Base-by-base conservation (phyloP, 2,113 vertebrate genomes). In the Helogale parvula region DNA sequence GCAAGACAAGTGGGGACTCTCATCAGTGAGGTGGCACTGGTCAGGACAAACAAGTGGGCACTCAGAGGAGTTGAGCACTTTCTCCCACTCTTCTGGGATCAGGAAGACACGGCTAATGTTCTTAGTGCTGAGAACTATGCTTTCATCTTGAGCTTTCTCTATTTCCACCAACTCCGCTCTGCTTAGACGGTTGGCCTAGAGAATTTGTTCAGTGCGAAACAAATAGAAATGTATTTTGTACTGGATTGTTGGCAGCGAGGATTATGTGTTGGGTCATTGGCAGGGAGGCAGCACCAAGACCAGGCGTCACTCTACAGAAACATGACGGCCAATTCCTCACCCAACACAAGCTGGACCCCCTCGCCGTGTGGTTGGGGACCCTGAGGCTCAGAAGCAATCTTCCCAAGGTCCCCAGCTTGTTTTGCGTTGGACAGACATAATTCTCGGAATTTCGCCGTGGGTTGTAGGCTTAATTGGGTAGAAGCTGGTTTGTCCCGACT, bases 211-310 rank as follows among this genome's bases (percentile, higher is more conserved):
- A 92, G 84, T 38, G 69, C 74, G 97, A 83, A 97, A 93, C 90
- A 97, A 98, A 96, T 63, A 92, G 84, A 91, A 92, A 77, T 50
- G 68, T 17, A 82, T 96, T 97, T 95, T 63, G 63, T 84, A 54
- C 38, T 82, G 65, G 85, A 16, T 85, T 82, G 45, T 13, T 88
- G 88, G 91, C 84, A 85, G 52, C 41, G 29, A 65, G 79, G 57
- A 68, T 96, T 97, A 94, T 47, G 60, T 84, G 38, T 38, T 81
- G 65, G 81, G 16, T 88, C 89, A 50, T 10, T 85, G 85, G 91
- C 80, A 85, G 52, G 41, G 25, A 65, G 80, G 57, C 63, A 21
- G 21, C 57, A 60, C 57, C 57, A 31, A 74, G 52, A 74, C 50
- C 86, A 85, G 77, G 41, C 17, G 8, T 63, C 45, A 68, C 45